These are phyloP conservation scores for Trichonephila clavipes DNA, from an alignment of 1,140 invertebrate species.

Conservation along the genomic window DNA sequence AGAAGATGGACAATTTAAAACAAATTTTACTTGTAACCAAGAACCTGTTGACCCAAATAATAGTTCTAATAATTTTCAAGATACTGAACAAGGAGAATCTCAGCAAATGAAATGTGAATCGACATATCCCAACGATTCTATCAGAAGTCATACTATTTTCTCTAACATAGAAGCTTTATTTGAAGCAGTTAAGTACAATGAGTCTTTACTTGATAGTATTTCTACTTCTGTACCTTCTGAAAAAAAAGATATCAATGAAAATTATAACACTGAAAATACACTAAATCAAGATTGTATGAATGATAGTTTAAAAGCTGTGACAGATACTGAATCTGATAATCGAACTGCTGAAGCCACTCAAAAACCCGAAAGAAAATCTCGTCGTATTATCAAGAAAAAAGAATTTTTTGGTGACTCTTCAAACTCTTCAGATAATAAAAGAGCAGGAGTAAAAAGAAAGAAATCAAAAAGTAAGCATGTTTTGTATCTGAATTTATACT, in stretches of 20 bases:
- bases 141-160: not conserved
- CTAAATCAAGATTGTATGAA: not conserved
- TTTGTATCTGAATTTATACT: not conserved
- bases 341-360: not conserved
- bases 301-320: too few species aligned
- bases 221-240: not conserved
- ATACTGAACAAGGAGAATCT: not conserved
- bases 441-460: not conserved
- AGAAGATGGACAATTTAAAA: not conserved
- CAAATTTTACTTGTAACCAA: not conserved
- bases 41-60: not conserved
- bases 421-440: conserved; percentile 5
- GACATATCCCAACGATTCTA: not conserved
- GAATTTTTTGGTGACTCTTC: conserved; percentile 59
- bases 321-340: not conserved
- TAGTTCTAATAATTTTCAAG: not conserved
- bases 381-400: conserved; percentile 51
- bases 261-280: not conserved
- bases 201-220: not conserved
- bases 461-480: conserved; percentile 27
- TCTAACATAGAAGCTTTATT: not conserved
- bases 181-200: not conserved
- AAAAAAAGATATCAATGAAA: not conserved
- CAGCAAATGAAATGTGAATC: not conserved
- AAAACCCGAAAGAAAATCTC: not conserved